Percentiles rank a stretch among this genome's conserved stretches.
Conservation (phyloP, 2,113 vertebrate genomes). For the Xiphias gladius region DNA sequence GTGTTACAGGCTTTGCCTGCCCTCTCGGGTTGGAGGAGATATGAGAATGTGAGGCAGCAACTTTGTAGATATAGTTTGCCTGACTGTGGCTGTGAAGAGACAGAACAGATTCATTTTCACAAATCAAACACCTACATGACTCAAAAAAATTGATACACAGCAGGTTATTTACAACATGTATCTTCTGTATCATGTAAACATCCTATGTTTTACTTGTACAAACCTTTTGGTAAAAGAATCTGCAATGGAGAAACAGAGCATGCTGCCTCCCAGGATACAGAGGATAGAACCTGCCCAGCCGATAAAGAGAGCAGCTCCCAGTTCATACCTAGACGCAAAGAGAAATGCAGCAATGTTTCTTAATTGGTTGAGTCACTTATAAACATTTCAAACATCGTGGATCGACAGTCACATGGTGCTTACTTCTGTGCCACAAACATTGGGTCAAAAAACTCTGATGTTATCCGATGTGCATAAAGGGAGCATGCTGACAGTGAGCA, state of each 20-base stretch:
- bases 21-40: constrained; percentile 86
- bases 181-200: neutral
- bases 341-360: neutral
- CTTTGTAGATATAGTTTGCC: constrained; percentile 84
- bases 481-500: constrained; percentile 94
- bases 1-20: constrained; percentile 79
- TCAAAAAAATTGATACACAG: neutral
- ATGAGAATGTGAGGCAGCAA: constrained; percentile 86
- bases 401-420: constrained; percentile 63
- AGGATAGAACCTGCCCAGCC: constrained; percentile 87
- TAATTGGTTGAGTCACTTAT: neutral
- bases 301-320: constrained; percentile 87
- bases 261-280: constrained; percentile 82
- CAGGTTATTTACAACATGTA: neutral
- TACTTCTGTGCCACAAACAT: constrained; percentile 94
- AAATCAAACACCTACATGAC: neutral
- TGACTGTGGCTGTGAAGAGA: constrained; percentile 65
- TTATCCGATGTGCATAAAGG: constrained; percentile 95
- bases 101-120: constrained; percentile 22
- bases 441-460: constrained; percentile 96
- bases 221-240: constrained; percentile 77
- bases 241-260: constrained; percentile 83
- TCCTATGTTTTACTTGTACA: constrained; percentile 9
- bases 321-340: constrained; percentile 81
- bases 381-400: neutral